These are phyloP conservation scores for Hoplodrina blanda DNA, from an alignment of 2,888 invertebrate species.

Conservation along the genomic window DNA sequence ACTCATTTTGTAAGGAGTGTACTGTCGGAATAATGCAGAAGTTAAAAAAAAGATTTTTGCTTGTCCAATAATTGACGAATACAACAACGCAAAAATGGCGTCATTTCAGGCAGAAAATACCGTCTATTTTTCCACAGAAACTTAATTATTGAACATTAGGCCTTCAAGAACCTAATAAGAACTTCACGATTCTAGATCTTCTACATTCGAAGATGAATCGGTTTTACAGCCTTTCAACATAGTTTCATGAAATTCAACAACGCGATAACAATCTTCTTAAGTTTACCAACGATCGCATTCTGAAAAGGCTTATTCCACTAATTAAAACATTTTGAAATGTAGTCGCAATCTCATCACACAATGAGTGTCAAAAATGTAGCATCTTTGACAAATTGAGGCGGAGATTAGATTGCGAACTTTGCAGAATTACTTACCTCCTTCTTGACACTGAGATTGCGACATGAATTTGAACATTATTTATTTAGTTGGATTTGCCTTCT, in stretches of 20 bases:
- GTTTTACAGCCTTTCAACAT: background rate
- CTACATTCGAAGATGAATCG: constrained; percentile 1
- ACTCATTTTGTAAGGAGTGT: too few species aligned
- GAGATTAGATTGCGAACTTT: background rate
- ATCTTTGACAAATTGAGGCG: too few species aligned
- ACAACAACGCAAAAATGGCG: background rate
- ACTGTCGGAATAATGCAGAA: too few species aligned
- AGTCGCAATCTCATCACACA: too few species aligned
- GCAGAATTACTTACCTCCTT: too few species aligned
- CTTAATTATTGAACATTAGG: constrained; percentile 10
- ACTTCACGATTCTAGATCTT: constrained; percentile 1
- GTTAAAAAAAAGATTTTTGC: background rate
- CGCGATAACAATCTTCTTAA: background rate
- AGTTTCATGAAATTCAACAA: background rate
- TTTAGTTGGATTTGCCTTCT: too few species aligned
- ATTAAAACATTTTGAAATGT: too few species aligned
- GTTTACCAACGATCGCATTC: too few species aligned
- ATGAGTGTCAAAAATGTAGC: too few species aligned
- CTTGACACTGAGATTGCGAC: too few species aligned
- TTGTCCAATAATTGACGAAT: background rate
- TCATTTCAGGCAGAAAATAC: background rate
- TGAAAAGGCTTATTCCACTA: too few species aligned
- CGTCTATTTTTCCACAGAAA: background rate
- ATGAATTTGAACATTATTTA: too few species aligned
- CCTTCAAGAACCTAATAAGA: constrained; percentile 10